Evolutionary conservation across 2,113 vertebrate genomes (phyloP).

Genomic region (Coreoperca whiteheadi): DNA sequence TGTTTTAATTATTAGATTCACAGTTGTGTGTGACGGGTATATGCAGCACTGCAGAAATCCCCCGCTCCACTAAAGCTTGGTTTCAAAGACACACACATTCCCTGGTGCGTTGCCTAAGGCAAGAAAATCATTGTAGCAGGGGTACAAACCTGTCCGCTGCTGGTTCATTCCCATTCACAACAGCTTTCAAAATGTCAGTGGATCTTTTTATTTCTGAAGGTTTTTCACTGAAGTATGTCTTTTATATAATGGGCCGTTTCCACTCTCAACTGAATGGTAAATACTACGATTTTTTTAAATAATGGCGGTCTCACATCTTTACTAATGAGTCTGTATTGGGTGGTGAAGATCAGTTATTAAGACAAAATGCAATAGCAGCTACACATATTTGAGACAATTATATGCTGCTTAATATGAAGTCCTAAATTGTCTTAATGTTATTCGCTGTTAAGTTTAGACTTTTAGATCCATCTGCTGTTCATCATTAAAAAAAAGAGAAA

Average conservation of each 20-base stretch:
- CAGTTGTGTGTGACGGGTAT: constrained; percentile 1
- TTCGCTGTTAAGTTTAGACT: not conserved
- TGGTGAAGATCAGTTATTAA: constrained; percentile 14
- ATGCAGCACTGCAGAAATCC: not conserved
- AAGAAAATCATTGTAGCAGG: constrained; percentile 52
- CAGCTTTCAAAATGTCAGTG: constrained; percentile 16
- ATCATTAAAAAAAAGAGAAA: not conserved
- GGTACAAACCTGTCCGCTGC: constrained; percentile 50
- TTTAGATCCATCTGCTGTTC: not conserved
- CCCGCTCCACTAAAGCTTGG: constrained; percentile 16
- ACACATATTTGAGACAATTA: not conserved
- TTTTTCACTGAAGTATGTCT: constrained; percentile 30
- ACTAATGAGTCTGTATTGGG: constrained; percentile 13
- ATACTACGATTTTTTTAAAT: constrained; percentile 18
- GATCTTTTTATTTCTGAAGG: constrained; percentile 34
- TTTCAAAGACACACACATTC: constrained; percentile 45
- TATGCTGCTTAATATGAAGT: not conserved
- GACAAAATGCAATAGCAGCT: constrained; percentile 13
- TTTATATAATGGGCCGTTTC: constrained; percentile 36
- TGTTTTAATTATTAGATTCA: constrained; percentile 19
- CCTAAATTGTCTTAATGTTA: constrained; percentile 8
- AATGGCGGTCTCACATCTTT: not conserved
- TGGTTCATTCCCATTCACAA: constrained; percentile 51
- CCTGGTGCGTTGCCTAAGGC: constrained; percentile 27
- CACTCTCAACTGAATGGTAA: constrained; percentile 36